Conservation (phyloP, 2,797 vertebrate species). For the Argya squamiceps region DNA sequence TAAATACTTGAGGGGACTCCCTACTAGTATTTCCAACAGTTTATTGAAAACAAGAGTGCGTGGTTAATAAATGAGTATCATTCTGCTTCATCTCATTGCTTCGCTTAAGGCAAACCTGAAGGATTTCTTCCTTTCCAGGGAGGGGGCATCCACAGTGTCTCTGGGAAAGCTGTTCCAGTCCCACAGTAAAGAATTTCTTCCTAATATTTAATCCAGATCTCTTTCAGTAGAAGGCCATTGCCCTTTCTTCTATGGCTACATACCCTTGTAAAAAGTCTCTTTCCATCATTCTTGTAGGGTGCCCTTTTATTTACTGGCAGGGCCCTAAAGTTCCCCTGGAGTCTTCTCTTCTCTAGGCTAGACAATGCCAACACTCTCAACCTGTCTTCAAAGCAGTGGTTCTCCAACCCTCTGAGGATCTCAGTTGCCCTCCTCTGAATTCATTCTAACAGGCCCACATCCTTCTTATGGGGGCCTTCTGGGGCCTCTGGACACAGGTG, state of each 20-base stretch:
- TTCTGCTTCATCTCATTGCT: background rate
- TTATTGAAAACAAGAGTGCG: background rate
- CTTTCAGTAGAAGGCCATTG: background rate
- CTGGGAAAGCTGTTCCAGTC: background rate
- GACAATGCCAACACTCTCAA: background rate
- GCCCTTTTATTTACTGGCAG: background rate
- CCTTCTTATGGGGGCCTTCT: background rate
- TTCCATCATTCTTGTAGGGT: background rate
- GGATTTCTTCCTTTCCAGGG: background rate
- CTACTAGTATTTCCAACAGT: background rate
- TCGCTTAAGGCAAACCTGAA: background rate
- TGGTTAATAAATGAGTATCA: background rate
- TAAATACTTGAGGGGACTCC: background rate
- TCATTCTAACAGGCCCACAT: background rate
- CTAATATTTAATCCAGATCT: background rate
- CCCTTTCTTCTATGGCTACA: background rate
- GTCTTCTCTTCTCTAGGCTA: background rate
- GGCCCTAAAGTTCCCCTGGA: background rate
- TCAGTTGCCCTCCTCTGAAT: background rate
- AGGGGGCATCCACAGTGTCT: background rate
- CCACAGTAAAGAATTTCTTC: background rate
- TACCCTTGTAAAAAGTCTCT: background rate
- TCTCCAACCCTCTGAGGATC: background rate
- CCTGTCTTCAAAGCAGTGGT: background rate
- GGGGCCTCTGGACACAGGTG: accelerated